Conservation (phyloP, 2,888 invertebrate genomes). For the Cryptus viduatorius region DNA sequence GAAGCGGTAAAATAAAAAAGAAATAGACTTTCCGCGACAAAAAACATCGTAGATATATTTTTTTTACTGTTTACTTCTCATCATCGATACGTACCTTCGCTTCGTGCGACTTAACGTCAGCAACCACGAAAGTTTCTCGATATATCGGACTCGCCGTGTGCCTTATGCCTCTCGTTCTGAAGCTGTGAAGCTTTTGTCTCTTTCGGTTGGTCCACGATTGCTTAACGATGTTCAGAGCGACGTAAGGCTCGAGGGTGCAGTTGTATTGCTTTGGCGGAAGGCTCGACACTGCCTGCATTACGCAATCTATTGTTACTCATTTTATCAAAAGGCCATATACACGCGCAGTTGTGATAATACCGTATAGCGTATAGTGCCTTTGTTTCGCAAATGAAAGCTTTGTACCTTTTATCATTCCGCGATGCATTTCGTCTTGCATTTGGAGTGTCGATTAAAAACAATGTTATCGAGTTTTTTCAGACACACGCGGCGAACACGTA, state of each 20-base stretch:
- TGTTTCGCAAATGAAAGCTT: background rate
- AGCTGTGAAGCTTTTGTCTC: constrained; percentile 82
- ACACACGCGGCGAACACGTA: background rate
- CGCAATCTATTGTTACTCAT: constrained; percentile 39
- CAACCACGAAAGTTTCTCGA: constrained; percentile 84
- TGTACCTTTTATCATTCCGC: constrained; percentile 10
- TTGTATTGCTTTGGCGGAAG: constrained; percentile 85
- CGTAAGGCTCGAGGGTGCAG: constrained; percentile 83
- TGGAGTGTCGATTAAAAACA: background rate
- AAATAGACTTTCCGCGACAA: background rate
- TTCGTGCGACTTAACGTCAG: constrained; percentile 82
- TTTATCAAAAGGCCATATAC: constrained; percentile 12
- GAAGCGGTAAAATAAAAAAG: constrained; percentile 10
- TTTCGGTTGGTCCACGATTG: constrained; percentile 82
- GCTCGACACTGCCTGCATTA: constrained; percentile 84
- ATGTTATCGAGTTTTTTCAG: background rate
- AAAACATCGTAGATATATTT: background rate
- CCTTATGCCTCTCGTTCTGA: constrained; percentile 83
- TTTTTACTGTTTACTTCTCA: background rate
- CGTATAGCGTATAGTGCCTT: background rate
- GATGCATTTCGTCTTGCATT: background rate
- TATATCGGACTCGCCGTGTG: constrained; percentile 84
- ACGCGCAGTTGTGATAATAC: background rate
- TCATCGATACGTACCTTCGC: constrained; percentile 78
- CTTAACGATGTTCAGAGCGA: constrained; percentile 81